Conservation (phyloP, 2,888 invertebrate species). For the Diachrysia chrysitis region DNA sequence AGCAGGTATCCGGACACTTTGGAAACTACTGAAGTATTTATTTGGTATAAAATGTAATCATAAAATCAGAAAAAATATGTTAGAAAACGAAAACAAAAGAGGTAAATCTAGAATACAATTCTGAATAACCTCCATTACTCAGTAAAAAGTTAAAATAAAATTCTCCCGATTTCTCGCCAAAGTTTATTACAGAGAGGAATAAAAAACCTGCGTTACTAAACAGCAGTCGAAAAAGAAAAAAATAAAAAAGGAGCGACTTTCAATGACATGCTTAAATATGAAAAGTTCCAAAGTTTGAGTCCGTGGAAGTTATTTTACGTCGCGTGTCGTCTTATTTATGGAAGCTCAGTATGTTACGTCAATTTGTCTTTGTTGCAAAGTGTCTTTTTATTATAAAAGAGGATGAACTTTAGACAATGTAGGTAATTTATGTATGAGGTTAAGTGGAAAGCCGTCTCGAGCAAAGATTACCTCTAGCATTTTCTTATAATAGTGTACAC, state of each 20-base stretch:
- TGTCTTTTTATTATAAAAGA: neutral
- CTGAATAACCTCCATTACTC: constrained; percentile 9
- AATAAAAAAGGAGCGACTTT: constrained; percentile 24
- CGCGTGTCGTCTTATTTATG: constrained; percentile 21
- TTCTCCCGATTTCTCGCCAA: constrained; percentile 11
- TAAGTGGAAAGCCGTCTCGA: neutral
- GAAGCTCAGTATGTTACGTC: constrained; percentile 2
- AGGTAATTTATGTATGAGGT: neutral
- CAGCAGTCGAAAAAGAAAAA: constrained; percentile 25
- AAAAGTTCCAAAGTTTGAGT: constrained; percentile 43
- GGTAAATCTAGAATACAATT: neutral
- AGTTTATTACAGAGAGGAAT: constrained; percentile 29
- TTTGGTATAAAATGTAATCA: too few relatives aligned
- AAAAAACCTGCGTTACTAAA: constrained; percentile 31
- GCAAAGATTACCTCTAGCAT: neutral
- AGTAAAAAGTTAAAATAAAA: constrained; percentile 26
- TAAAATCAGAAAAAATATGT: too few relatives aligned
- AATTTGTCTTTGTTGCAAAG: constrained; percentile 10
- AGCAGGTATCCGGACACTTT: too few relatives aligned
- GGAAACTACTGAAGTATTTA: too few relatives aligned
- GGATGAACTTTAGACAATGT: neutral
- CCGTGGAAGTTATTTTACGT: constrained; percentile 24
- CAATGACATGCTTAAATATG: constrained; percentile 54
- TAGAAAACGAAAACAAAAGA: neutral
- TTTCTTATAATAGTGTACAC: too few relatives aligned